These are phyloP conservation scores for Benitochromis conjunctus DNA, from an alignment of 2,113 vertebrate genomes.

Conservation along the genomic window DNA sequence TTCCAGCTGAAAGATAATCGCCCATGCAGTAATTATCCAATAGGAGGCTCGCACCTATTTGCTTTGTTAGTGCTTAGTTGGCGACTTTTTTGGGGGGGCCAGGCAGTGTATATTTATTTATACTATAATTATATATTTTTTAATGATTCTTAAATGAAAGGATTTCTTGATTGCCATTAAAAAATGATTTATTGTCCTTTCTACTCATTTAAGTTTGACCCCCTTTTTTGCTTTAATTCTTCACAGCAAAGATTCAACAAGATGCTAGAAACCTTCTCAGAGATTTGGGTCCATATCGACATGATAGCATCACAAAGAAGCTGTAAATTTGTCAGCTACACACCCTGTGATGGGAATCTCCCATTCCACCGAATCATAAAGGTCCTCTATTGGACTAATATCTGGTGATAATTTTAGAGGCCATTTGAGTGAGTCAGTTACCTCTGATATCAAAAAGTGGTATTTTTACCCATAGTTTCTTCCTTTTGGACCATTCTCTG, in stretches of 20 bases:
- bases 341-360: neutral
- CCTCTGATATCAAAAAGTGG: neutral
- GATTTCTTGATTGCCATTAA: neutral
- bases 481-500: neutral
- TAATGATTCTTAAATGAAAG: neutral
- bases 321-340: neutral
- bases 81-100: too few relatives aligned
- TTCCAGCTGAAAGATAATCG: too few relatives aligned
- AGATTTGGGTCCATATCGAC: neutral
- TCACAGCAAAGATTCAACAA: fast-evolving
- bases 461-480: neutral
- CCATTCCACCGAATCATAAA: neutral
- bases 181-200: neutral
- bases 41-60: too few relatives aligned
- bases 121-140: neutral
- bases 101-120: too few relatives aligned
- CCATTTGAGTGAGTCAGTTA: neutral
- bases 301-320: neutral
- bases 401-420: neutral
- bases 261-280: neutral
- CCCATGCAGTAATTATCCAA: too few relatives aligned
- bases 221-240: neutral
- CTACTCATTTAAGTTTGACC: neutral
- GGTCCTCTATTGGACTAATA: neutral
- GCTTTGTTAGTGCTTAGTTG: too few relatives aligned